Evolutionary conservation across 2,797 vertebrate species (phyloP).

Genomic region (Nannoperca obscura): DNA sequence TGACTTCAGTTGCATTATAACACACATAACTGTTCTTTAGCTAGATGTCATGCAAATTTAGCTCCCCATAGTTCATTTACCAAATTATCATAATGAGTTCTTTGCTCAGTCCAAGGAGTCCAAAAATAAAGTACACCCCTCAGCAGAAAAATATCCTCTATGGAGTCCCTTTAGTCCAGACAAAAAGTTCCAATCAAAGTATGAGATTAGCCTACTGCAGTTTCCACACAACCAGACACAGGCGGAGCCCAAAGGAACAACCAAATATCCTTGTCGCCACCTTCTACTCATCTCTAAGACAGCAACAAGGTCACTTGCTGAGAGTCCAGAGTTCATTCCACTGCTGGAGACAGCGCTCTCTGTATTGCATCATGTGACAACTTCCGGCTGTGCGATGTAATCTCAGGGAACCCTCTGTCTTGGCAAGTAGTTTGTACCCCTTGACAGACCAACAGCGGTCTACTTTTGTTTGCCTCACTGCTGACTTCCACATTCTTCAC

Average conservation of each 20-base stretch:
- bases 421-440: conserved; percentile 41
- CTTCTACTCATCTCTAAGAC: conserved; percentile 23
- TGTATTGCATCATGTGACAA: conserved; percentile 39
- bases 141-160: conserved; percentile 39
- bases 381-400: conserved; percentile 33
- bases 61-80: conserved; percentile 31
- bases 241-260: background rate
- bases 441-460: conserved; percentile 43
- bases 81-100: conserved; percentile 34
- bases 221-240: background rate
- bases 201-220: background rate
- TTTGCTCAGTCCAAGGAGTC: conserved; percentile 36
- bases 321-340: conserved; percentile 25
- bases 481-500: conserved; percentile 29
- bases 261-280: conserved; percentile 6
- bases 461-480: conserved; percentile 38
- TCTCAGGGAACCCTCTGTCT: conserved; percentile 38
- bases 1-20: conserved; percentile 20
- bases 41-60: conserved; percentile 25
- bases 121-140: conserved; percentile 34
- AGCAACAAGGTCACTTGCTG: conserved; percentile 27
- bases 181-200: conserved; percentile 12
- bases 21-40: conserved; percentile 21
- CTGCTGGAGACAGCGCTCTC: conserved; percentile 16
- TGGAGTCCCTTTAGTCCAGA: conserved; percentile 5